Evolutionary conservation across 2,888 invertebrate species (phyloP).

Genomic region (Tetramorium bicarinatum): DNA sequence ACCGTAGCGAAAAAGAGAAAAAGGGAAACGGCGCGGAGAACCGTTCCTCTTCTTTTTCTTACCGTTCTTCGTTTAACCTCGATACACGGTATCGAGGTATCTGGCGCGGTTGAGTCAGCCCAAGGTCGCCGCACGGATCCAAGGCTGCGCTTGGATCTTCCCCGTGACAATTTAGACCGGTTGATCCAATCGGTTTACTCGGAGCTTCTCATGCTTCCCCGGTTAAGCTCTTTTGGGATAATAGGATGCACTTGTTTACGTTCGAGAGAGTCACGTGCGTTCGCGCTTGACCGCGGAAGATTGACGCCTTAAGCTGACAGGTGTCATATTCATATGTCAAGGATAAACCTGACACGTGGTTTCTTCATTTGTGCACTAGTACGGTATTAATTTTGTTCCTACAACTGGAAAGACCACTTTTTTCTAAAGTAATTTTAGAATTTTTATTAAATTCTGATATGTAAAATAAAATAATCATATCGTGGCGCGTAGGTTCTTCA

Average conservation of each 20-base stretch:
- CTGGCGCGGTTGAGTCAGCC: slow-evolving; percentile 61
- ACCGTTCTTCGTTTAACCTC: slow-evolving; percentile 63
- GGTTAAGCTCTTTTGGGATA: slow-evolving; percentile 24
- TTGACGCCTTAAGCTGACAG: slow-evolving; percentile 6
- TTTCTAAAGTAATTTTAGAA: not conserved
- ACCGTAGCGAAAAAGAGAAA: slow-evolving; percentile 7
- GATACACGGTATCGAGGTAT: slow-evolving; percentile 59
- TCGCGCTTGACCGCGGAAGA: not conserved
- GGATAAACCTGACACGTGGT: not conserved
- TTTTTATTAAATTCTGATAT: not conserved
- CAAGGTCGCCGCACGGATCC: slow-evolving; percentile 60
- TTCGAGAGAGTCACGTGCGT: slow-evolving; percentile 8
- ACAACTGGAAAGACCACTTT: not conserved
- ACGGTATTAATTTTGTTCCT: not conserved
- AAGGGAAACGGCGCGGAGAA: not conserved
- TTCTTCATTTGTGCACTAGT: not conserved
- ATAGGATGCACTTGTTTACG: slow-evolving; percentile 18
- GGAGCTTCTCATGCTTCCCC: slow-evolving; percentile 28
- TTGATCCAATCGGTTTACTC: slow-evolving; percentile 8
- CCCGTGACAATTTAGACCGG: slow-evolving; percentile 8
- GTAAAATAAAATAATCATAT: not conserved
- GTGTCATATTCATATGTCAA: not conserved
- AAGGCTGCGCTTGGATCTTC: slow-evolving; percentile 44
- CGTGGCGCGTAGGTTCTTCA: not conserved
- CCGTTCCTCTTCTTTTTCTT: slow-evolving; percentile 29